Base-by-base conservation (phyloP, 2,888 invertebrate species). In the Temnothorax unifasciatus region DNA sequence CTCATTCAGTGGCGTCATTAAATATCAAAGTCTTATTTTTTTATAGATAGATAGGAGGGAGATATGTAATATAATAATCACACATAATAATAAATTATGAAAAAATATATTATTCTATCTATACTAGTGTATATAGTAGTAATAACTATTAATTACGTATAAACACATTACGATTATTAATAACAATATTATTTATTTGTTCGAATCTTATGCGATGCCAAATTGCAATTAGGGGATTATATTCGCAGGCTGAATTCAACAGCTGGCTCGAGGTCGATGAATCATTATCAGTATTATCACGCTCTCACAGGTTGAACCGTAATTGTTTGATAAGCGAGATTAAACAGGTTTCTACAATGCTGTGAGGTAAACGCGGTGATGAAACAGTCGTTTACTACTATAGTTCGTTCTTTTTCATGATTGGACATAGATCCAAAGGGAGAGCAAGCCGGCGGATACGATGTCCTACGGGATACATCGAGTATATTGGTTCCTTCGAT, bases 401-500 rank as follows among this genome's bases (percentile, higher is more conserved):
- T 77, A 63, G 18, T 57, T 66, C 57, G 38, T 44, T 38, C 8
- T 34, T 71, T 47, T 47, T 9, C 50, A 6, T 82, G 61, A 85
- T 88, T 85, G 76, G 59, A 87, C 75, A 25, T n/a, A 59, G 41
- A 84, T 57, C 34, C 63, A 18, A 85, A 57, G 68, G 75, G 61
- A 29, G 71, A 44, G 3, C 34, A 69, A 54, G 71, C 38, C 34
- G 34, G 9, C 54, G 18, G 29, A 13, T 47, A 44, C 8, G 47
- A 21, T 11, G 50, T 79, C 74, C 76, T 83, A 73, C 21, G 74
- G 61, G 74, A 63, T 50, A 38, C 50, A 77, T 82, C 34, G 79
- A 25, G 66, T 69, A 84, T 83, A 87, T 88, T 89, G 83, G 83
- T 82, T 85, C 77, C 59, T 68, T 44, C 54, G 47, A 76, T 81